Percentiles rank a stretch among this genome's conserved stretches.
Evolutionary conservation across 2,888 invertebrate genomes (phyloP).

Genomic region (Galerucella pusilla): DNA sequence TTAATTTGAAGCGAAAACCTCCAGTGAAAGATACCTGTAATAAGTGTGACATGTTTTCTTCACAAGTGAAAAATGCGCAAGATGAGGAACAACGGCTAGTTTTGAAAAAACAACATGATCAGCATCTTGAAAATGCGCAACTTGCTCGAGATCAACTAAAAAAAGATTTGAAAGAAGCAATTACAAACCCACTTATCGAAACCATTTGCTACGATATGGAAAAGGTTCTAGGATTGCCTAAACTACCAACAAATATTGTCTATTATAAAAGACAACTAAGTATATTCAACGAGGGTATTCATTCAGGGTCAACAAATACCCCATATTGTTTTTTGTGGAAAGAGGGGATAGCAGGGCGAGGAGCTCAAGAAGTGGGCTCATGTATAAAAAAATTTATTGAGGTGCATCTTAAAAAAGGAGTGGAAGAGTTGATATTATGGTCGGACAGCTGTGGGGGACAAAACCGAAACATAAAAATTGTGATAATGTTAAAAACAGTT

Average conservation of each 20-base stretch:
- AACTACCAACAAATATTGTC: not conserved
- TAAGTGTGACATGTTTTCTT: constrained; percentile 33
- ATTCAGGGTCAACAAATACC: too few relatives aligned
- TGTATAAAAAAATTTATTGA: too few relatives aligned
- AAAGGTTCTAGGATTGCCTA: not conserved
- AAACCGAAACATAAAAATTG: too few relatives aligned
- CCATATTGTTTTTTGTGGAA: too few relatives aligned
- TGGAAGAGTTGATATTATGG: constrained; percentile 17
- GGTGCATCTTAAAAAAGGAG: constrained; percentile 31
- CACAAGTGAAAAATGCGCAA: constrained; percentile 21
- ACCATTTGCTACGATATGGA: not conserved
- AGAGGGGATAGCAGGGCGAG: too few relatives aligned
- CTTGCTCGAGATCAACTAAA: constrained; percentile 21
- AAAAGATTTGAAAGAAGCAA: not conserved
- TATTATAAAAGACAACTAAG: too few relatives aligned
- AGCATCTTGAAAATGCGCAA: constrained; percentile 25
- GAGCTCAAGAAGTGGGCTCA: too few relatives aligned
- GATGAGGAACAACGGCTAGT: constrained; percentile 30
- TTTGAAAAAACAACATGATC: constrained; percentile 35
- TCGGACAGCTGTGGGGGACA: too few relatives aligned
- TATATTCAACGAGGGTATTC: too few relatives aligned
- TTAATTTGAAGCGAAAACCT: constrained; percentile 24
- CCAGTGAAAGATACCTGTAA: constrained; percentile 36
- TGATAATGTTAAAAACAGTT: too few relatives aligned
- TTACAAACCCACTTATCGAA: not conserved